Conservation (phyloP, 2,888 invertebrate species). For the Leucophora obtusa region DNA sequence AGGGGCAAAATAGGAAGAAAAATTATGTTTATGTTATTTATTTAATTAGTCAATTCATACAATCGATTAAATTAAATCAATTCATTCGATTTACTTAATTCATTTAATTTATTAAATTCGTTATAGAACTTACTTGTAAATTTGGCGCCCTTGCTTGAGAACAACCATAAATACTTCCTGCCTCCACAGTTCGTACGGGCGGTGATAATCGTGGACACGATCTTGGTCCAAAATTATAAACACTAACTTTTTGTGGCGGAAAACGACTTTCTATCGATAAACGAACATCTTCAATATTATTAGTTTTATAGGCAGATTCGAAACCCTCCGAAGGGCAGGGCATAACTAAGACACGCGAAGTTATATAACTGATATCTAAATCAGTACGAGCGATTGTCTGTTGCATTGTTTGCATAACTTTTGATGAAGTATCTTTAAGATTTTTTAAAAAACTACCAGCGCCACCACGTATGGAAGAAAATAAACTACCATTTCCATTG, state of each 20-base stretch:
- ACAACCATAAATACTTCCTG: slow-evolving; percentile 84
- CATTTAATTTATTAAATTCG: neutral
- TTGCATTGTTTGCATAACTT: slow-evolving; percentile 97
- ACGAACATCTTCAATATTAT: slow-evolving; percentile 94
- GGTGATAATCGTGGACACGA: slow-evolving; percentile 79
- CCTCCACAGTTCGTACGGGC: slow-evolving; percentile 82
- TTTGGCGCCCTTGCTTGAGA: slow-evolving; percentile 86
- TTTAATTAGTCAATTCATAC: too few relatives aligned
- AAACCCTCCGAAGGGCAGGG: slow-evolving; percentile 96
- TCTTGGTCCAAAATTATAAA: slow-evolving; percentile 87
- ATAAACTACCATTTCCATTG: slow-evolving; percentile 81
- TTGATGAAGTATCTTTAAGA: slow-evolving; percentile 95
- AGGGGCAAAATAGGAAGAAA: too few relatives aligned
- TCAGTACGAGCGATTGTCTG: slow-evolving; percentile 93
- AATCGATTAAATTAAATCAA: too few relatives aligned
- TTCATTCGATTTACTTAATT: too few relatives aligned
- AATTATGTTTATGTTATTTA: too few relatives aligned
- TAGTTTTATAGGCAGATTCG: slow-evolving; percentile 94
- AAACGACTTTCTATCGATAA: slow-evolving; percentile 87
- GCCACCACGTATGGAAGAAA: slow-evolving; percentile 93
- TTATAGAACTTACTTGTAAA: slow-evolving; percentile 79
- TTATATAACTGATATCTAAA: slow-evolving; percentile 94
- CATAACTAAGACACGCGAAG: slow-evolving; percentile 94
- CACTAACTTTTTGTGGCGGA: slow-evolving; percentile 86
- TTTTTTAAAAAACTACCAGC: slow-evolving; percentile 96